phyloP scores from a whole-genome alignment of 1,140 invertebrate genomes.

The Monochamus saltuarius region DNA sequence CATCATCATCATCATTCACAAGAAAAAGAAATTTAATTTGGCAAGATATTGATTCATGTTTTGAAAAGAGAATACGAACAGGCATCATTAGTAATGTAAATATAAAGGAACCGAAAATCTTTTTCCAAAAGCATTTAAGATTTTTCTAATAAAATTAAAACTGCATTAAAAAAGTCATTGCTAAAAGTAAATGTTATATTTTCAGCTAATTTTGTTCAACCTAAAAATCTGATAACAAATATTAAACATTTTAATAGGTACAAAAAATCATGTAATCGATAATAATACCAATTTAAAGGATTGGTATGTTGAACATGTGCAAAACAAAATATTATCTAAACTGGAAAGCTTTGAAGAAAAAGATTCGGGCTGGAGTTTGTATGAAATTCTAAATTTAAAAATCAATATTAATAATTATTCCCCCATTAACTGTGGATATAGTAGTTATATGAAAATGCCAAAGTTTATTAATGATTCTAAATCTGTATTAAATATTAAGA shows the following conservation, averaged over 20 bases:
- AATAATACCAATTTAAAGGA: too few relatives aligned
- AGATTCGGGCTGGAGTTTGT: slow-evolving; percentile 1
- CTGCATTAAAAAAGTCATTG: background rate
- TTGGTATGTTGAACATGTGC: background rate
- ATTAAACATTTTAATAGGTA: background rate
- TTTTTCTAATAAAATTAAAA: slow-evolving; percentile 7
- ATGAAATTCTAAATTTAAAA: slow-evolving; percentile 6
- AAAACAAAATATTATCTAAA: background rate
- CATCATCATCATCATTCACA: too few relatives aligned
- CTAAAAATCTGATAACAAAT: background rate
- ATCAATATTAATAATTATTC: background rate
- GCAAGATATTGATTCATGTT: slow-evolving; percentile 6
- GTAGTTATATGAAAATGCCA: slow-evolving; percentile 14
- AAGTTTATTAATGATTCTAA: slow-evolving; percentile 16
- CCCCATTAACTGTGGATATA: background rate
- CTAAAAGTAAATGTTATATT: slow-evolving; percentile 3
- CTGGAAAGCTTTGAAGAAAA: background rate
- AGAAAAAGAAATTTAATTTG: background rate
- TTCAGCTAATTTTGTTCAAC: slow-evolving; percentile 7
- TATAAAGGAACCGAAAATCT: background rate
- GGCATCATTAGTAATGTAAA: background rate
- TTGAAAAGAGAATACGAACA: slow-evolving; percentile 1
- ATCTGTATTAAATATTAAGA: slow-evolving; percentile 27
- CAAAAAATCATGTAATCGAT: background rate
- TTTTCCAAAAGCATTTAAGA: slow-evolving; percentile 1